Evolutionary conservation across 1,140 invertebrate genomes (phyloP).

Genomic region (Mylabris phalerata): DNA sequence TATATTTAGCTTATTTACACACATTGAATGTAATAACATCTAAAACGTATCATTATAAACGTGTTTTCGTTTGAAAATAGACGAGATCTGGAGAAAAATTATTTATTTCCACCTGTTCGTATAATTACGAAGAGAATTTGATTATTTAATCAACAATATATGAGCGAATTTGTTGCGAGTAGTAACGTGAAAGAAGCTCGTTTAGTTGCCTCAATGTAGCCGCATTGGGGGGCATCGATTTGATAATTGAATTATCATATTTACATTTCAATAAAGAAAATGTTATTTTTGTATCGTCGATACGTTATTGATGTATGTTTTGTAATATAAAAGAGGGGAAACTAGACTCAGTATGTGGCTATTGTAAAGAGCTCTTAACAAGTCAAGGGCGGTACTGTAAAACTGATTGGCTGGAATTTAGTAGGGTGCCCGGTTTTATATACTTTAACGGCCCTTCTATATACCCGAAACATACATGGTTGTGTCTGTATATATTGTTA

Average conservation of each 20-base stretch:
- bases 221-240: too few species aligned
- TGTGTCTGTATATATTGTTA: slow-evolving; percentile 15
- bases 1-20: slow-evolving; percentile 15
- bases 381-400: slow-evolving; percentile 28
- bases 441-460: slow-evolving; percentile 15
- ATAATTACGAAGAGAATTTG: neutral
- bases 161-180: too few species aligned
- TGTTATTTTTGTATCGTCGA: too few species aligned
- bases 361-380: slow-evolving; percentile 11
- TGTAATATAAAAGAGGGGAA: too few species aligned
- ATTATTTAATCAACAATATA: too few species aligned
- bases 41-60: slow-evolving; percentile 13
- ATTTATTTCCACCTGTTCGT: slow-evolving; percentile 10
- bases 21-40: neutral
- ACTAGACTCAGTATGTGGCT: slow-evolving; percentile 17
- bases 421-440: slow-evolving; percentile 26
- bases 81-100: neutral
- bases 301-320: too few species aligned
- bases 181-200: too few species aligned
- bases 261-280: too few species aligned
- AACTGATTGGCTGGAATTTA: slow-evolving; percentile 26
- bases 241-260: too few species aligned
- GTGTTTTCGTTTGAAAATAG: neutral
- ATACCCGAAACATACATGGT: too few species aligned
- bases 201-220: too few species aligned